Base-by-base conservation (phyloP, 2,888 invertebrate species). In the Mongoloraphidia duomilia region DNA sequence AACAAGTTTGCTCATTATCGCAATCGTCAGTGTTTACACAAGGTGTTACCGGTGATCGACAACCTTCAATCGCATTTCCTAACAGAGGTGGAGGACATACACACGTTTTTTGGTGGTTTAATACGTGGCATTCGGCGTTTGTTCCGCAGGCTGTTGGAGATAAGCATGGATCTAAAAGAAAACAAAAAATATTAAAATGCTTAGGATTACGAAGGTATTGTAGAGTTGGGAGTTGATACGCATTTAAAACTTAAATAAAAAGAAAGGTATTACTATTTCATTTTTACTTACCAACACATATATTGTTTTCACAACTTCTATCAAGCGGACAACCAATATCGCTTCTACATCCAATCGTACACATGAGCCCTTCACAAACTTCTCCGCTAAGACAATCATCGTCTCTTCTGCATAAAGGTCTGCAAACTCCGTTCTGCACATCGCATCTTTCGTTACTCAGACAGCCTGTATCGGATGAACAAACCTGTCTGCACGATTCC, bases 371-470 rank as follows among this genome's bases (percentile, higher is more conserved):
- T 61, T 88, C 81, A 60, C 92, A 93, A 47, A 92, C 80, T 69
- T 92, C 91, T 37, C 86, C 89, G 56, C 81, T 84, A 46, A 85
- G 78, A 58, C 93, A 93, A 61, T 92, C 91, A 55, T 84, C 83
- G 61, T 91, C 90, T 47, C 80, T 77, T 45, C 87, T 77, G 59
- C 91, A 92, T 2, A 89, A 74, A 1, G 88, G 84, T 56, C 85
- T 85, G 61, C 92, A 92, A 3, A 88, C 78, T 46, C 90, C 88
- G n/a, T 63, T 62, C 6, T 64, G 57, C n/a, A 62, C 59, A 51
- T 79, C 78, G 57, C 88, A 89, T 49, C 83, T 75, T 68, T 92
- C 92, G 55, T 90, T 91, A 61, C 81, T 82, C 55, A 91, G 69
- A 57, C 91, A 92, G 52, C 84, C 83, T 0, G 70, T 68, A 58